A percentile compares a stretch with the other conserved stretches of the same genome.
Evolutionary conservation across 2,888 invertebrate genomes (phyloP).

Genomic region (Acleris literana): DNA sequence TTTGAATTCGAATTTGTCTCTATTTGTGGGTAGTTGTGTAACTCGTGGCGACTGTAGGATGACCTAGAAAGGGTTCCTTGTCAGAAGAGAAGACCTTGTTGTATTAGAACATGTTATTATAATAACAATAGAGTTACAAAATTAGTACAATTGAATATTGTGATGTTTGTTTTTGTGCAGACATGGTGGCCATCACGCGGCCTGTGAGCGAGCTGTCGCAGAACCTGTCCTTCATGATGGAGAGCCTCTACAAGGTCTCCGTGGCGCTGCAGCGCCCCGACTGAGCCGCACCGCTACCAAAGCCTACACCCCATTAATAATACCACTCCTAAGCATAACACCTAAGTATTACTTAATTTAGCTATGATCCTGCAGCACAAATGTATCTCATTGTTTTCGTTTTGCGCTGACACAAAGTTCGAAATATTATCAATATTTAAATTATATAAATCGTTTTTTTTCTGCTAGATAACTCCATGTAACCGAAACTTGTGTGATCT

Average conservation of each 20-base stretch:
- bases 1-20: too few species aligned
- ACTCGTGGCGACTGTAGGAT: too few species aligned
- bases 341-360: not conserved
- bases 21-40: too few species aligned
- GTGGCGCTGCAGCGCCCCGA: conserved; percentile 74
- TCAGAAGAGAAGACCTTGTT: too few species aligned
- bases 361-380: conserved; percentile 7
- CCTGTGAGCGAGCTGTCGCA: conserved; percentile 76
- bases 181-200: conserved; percentile 79
- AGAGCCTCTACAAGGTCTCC: conserved; percentile 77
- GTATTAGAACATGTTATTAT: too few species aligned
- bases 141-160: not conserved
- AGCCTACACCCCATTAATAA: conserved; percentile 9
- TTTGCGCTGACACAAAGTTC: not conserved
- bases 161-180: conserved; percentile 47
- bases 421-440: conserved; percentile 1
- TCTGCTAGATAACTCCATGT: too few species aligned
- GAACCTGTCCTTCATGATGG: conserved; percentile 79
- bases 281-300: conserved; percentile 40
- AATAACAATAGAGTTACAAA: too few species aligned
- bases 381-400: conserved; percentile 11
- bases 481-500: too few species aligned
- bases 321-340: conserved; percentile 8
- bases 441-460: not conserved
- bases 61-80: too few species aligned